Conservation (phyloP, 2,797 vertebrate species). For the Diglossa cyanea region DNA sequence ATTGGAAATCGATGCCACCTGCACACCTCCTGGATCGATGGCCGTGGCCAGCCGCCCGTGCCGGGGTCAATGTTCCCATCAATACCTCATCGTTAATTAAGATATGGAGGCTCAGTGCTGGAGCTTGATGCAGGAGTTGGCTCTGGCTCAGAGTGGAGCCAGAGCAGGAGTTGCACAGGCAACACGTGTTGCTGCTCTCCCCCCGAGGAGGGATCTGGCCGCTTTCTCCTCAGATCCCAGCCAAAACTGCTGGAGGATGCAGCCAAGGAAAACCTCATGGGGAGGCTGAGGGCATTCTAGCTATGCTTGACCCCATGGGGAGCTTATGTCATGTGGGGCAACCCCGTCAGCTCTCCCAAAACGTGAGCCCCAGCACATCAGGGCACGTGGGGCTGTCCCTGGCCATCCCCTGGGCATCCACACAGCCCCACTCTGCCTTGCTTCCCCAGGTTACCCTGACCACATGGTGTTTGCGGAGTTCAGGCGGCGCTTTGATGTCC, state of each 20-base stretch:
- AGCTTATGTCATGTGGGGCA: neutral
- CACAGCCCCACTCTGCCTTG: neutral
- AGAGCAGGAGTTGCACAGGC: constrained; percentile 63
- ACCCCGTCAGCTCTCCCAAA: neutral
- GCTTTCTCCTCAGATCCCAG: constrained; percentile 1
- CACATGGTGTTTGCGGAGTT: constrained; percentile 98
- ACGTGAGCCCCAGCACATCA: neutral
- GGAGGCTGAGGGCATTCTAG: neutral
- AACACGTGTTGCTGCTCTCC: constrained; percentile 30
- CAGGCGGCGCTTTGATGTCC: constrained; percentile 90
- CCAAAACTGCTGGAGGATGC: neutral
- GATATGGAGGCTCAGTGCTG: constrained; percentile 63
- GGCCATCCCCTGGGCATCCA: accelerated
- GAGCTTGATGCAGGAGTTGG: constrained; percentile 71
- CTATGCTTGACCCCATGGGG: neutral
- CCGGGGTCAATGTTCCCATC: neutral
- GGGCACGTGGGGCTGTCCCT: accelerated
- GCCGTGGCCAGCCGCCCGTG: neutral
- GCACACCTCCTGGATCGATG: constrained; percentile 28
- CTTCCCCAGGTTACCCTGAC: constrained; percentile 87
- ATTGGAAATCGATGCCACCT: constrained; percentile 67
- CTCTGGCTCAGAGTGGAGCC: constrained; percentile 66
- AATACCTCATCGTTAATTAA: constrained; percentile 75
- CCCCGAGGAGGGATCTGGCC: neutral
- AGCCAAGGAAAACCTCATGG: neutral